Base-by-base conservation (phyloP, 2,113 vertebrate genomes). In the Nyctibius bracteatus region DNA sequence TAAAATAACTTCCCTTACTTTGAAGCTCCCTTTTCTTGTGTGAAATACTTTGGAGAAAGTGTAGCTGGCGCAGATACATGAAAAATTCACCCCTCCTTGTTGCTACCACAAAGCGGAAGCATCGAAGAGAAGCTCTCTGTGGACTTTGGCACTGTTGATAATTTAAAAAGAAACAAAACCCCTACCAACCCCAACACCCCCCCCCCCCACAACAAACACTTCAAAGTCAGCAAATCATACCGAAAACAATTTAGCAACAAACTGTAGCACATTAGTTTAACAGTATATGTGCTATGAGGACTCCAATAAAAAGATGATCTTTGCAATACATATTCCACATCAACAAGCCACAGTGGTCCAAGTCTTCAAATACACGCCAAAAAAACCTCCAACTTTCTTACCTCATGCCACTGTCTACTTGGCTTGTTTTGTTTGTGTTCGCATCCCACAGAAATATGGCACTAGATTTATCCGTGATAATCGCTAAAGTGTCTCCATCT, bases 401-500 rank as follows among this genome's bases (percentile, higher is more conserved):
- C 99, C 98, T 99, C 98, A 99, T 99, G 70, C 99, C 98, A 74
- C 99, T 99, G 92, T 99, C 99, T 95, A 99, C 96, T 94, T 99
- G 99, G 84, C 98, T 99, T 66, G 98, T 99, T 98, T 99, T 99
- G 94, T 98, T 98, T 78, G 99, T 98, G 91, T 99, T 99, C 23
- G 99, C 99, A 94, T 99, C 99, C 99, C 99, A 99, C 12, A 99
- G 97, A 90, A 98, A 98, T 95, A 99, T 98, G 63, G 96, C 97
- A 95, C 98, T 99, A 44, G 99, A 99, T 97, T 99, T 99, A 85
- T 99, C 99, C 72, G 99, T 98, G 96, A 99, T 99, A 88, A 99
- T 97, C 57, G 99, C 99, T 95, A 99, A 96, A 80, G 98, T 98
- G 92, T 99, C 99, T 68, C 99, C 99, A 90, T 99, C 99, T 95